These are phyloP conservation scores for Pleuronectes platessa DNA, from an alignment of 2,113 vertebrate species.

Conservation along the genomic window DNA sequence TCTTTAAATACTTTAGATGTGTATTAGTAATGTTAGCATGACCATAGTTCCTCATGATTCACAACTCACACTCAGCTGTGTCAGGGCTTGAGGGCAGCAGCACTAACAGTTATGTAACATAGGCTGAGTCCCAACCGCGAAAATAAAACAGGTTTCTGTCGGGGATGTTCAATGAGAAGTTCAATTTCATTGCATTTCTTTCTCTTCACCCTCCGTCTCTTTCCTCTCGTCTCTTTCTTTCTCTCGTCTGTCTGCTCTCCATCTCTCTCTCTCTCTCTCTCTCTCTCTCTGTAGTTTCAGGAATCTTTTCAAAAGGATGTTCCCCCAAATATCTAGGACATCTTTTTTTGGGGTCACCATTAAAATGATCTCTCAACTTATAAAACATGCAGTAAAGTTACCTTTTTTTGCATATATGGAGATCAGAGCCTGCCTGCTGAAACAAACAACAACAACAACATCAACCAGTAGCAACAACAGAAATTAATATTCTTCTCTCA, in stretches of 20 bases:
- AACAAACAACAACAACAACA: constrained; percentile 81
- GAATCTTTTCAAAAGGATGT: constrained; percentile 76
- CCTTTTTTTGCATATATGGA: constrained; percentile 78
- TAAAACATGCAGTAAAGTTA: constrained; percentile 77
- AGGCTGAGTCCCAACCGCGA: neutral
- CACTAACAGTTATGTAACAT: neutral
- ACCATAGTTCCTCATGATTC: neutral
- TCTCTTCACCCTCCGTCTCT: constrained; percentile 1
- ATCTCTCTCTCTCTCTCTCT: constrained; percentile 21
- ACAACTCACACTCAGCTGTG: neutral
- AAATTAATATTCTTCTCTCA: constrained; percentile 81
- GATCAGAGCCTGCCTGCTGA: constrained; percentile 75
- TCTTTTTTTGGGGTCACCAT: constrained; percentile 80
- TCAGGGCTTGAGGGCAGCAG: neutral
- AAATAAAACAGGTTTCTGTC: constrained; percentile 15
- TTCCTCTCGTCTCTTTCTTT: constrained; percentile 6
- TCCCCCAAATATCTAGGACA: constrained; percentile 79
- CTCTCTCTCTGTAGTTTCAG: constrained; percentile 69
- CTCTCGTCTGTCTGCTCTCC: constrained; percentile 18
- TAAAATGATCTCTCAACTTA: constrained; percentile 74
- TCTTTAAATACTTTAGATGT: constrained; percentile 21
- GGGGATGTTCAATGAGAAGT: constrained; percentile 26
- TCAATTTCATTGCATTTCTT: constrained; percentile 34
- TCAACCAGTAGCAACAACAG: constrained; percentile 75
- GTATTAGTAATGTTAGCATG: neutral